phyloP scores from a whole-genome alignment of 2,113 vertebrate species.

The Sturnira hondurensis region DNA sequence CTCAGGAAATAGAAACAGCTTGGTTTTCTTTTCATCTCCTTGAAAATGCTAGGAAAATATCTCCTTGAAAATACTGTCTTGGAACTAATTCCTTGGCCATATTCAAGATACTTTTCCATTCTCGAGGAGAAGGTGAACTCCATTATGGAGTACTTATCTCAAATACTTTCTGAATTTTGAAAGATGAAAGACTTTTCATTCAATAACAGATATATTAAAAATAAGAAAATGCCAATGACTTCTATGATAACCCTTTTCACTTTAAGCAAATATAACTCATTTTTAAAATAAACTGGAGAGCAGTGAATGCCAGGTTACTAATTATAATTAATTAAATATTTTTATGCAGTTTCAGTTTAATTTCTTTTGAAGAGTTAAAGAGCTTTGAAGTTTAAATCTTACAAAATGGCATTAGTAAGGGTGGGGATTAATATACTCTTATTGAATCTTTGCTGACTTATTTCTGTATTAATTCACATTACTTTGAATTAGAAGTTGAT shows the following conservation, averaged over 20 bases:
- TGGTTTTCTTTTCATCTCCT: background rate
- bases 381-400: background rate
- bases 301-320: background rate
- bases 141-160: conserved; percentile 58
- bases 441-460: conserved; percentile 7
- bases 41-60: background rate
- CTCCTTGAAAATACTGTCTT: background rate
- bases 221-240: background rate
- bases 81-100: background rate
- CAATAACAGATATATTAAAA: background rate
- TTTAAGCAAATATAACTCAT: background rate
- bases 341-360: background rate
- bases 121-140: background rate
- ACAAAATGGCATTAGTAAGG: background rate
- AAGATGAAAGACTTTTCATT: conserved; percentile 66
- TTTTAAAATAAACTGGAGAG: background rate
- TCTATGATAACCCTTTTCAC: background rate
- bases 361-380: conserved; percentile 16
- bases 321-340: background rate
- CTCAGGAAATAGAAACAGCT: background rate
- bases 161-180: conserved; percentile 70
- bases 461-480: conserved; percentile 33
- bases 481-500: conserved; percentile 28
- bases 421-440: background rate
- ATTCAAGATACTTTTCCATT: background rate